Base-by-base conservation (phyloP, 2,797 vertebrate genomes). In the Anableps anableps region DNA sequence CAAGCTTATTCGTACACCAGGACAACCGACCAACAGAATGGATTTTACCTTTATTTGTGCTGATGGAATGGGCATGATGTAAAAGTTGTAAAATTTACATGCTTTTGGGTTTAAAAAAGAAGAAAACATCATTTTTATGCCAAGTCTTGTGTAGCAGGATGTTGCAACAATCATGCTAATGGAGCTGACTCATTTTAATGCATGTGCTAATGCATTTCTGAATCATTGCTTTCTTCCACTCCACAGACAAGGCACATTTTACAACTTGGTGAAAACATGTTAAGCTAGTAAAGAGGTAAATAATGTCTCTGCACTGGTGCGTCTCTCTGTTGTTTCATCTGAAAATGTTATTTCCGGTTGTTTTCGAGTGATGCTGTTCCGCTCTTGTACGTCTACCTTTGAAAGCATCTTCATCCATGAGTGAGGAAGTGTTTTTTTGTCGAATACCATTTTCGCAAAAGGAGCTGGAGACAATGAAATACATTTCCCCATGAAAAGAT, bases 401-500 rank as follows among this genome's bases (percentile, higher is more conserved):
- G 48, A 83, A 86, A 83, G 83, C 55, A 85, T 83, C 58, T 84
- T 68, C 29, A 21, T 81, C 76, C 38, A 45, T 13, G 43, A 66
- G 72, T 75, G 38, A 75, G 76, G 64, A 85, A 23, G 21, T 77
- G 58, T 82, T 81, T 82, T 79, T 48, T 50, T n/a, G 41, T 29
- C 0, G 53, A 62, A 81, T 0, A 16, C 58, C 51, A 81, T 87
- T 87, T 91, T 71, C 82, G 72, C 29, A 21, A 82, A 72, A 82
- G 77, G 60, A 83, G 86, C 76, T 79, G 48, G 34, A 86, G 77
- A 90, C 88, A 92, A 93, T 89, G 79, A 76, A 75, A 14, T 34
- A 31, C 62, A 94, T 93, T 92, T 92, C 88, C 90, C 92, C 86
- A 91, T 93, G 88, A 95, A 94, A 92, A 91, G 93, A 90, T 26